phyloP scores from a whole-genome alignment of 2,888 invertebrate genomes.

The Tenthredo scrophulariae region DNA sequence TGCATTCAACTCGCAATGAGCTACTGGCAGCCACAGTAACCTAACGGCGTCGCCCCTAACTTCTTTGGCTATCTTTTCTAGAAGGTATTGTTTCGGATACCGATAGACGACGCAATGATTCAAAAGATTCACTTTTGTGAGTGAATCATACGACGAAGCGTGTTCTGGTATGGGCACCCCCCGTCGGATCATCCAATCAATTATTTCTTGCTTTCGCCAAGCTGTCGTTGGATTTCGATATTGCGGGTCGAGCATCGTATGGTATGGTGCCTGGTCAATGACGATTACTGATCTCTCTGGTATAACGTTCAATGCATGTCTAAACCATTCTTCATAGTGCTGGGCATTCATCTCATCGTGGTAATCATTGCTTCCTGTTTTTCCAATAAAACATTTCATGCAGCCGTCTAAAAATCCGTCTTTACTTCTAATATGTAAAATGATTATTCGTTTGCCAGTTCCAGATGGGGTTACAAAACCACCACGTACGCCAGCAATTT shows the following conservation, averaged over 20 bases:
- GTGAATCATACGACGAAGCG: not conserved
- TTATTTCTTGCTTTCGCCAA: slow-evolving; percentile 4
- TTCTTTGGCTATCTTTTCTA: not conserved
- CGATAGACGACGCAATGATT: not conserved
- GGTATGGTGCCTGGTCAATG: slow-evolving; percentile 54
- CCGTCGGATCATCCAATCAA: not conserved
- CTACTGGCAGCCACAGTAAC: slow-evolving; percentile 2
- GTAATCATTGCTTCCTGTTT: slow-evolving; percentile 48
- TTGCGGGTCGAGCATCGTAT: slow-evolving; percentile 52
- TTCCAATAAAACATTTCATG: slow-evolving; percentile 21
- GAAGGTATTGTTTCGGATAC: slow-evolving; percentile 6
- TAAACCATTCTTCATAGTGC: slow-evolving; percentile 50
- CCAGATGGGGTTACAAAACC: slow-evolving; percentile 10
- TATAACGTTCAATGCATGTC: slow-evolving; percentile 34
- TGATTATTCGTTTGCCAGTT: not conserved
- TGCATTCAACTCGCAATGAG: slow-evolving; percentile 29
- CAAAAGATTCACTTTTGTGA: not conserved
- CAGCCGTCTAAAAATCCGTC: not conserved
- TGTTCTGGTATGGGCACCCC: slow-evolving; percentile 6
- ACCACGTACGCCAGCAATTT: not conserved
- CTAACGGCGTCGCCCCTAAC: not conserved
- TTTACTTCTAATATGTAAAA: slow-evolving; percentile 1
- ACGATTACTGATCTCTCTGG: slow-evolving; percentile 48
- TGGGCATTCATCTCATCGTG: slow-evolving; percentile 46
- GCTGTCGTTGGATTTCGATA: slow-evolving; percentile 42